Percentiles rank a stretch among this genome's conserved stretches.
phyloP scores from a whole-genome alignment of 2,797 vertebrate genomes.

The Zalophus californianus region DNA sequence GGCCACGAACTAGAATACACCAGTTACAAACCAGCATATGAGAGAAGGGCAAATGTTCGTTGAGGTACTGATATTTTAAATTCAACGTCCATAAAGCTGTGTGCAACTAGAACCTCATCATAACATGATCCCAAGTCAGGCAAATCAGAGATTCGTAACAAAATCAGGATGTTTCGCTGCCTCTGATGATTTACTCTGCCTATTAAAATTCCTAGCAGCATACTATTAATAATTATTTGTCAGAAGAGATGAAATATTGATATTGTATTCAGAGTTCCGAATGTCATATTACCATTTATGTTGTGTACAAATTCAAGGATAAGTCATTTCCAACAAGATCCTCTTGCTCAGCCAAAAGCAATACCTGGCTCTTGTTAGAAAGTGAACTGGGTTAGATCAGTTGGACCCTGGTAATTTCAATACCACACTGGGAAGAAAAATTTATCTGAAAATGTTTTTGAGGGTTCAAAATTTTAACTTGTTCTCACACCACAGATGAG shows the following conservation, averaged over 20 bases:
- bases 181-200: not conserved
- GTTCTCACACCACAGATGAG: not conserved
- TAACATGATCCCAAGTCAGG: not conserved
- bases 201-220: conserved; percentile 39
- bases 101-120: not conserved
- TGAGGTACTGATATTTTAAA: not conserved
- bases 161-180: not conserved
- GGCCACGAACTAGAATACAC: conserved; percentile 60
- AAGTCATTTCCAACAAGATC: not conserved
- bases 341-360: not conserved
- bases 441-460: not conserved
- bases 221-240: not conserved
- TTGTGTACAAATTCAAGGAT: not conserved
- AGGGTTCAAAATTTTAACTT: not conserved
- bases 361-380: not conserved
- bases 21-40: not conserved
- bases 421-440: not conserved
- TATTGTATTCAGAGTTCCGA: not conserved
- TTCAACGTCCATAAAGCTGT: not conserved
- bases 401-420: not conserved
- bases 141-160: not conserved
- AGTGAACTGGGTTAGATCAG: not conserved
- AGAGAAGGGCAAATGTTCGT: not conserved
- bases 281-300: not conserved
- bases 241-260: not conserved